Conservation (phyloP, 1,140 invertebrate species). For the Drosophila nasuta region DNA sequence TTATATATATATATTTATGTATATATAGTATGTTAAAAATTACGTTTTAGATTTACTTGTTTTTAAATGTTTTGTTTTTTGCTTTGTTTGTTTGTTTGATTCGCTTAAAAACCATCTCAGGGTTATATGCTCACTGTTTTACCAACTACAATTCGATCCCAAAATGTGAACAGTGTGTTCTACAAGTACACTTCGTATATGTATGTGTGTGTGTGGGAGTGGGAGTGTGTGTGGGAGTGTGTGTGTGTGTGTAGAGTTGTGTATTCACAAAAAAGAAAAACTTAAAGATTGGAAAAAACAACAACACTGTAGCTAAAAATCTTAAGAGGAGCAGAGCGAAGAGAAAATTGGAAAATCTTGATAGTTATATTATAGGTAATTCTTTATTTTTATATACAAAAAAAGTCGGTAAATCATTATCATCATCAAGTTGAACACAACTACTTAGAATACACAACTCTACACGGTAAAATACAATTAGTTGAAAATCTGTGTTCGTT, state of each 20-base stretch:
- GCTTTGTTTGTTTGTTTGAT: slow-evolving; percentile 34
- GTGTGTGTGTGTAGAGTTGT: slow-evolving; percentile 25
- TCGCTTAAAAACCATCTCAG: slow-evolving; percentile 40
- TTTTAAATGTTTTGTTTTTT: slow-evolving; percentile 2
- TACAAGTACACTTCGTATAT: slow-evolving; percentile 41
- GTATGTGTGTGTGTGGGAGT: slow-evolving; percentile 17
- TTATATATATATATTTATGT: slow-evolving; percentile 19
- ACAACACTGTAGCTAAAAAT: slow-evolving; percentile 4
- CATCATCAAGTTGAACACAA: slow-evolving; percentile 7
- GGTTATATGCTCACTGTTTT: slow-evolving; percentile 21
- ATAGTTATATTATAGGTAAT: not conserved
- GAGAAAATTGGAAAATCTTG: not conserved
- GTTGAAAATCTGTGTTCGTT: not conserved
- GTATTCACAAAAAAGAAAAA: not conserved
- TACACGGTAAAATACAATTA: slow-evolving; percentile 20
- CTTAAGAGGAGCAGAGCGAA: slow-evolving; percentile 1
- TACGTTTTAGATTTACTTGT: slow-evolving; percentile 40
- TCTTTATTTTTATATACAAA: slow-evolving; percentile 25
- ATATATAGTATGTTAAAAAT: slow-evolving; percentile 44
- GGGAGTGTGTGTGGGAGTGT: not conserved
- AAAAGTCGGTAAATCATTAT: slow-evolving; percentile 17
- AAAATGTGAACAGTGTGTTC: slow-evolving; percentile 18
- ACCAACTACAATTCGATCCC: slow-evolving; percentile 9
- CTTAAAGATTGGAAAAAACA: not conserved
- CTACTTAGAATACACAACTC: slow-evolving; percentile 45